phyloP scores from a whole-genome alignment of 23 tunicate species.

The Styela plicata region DNA sequence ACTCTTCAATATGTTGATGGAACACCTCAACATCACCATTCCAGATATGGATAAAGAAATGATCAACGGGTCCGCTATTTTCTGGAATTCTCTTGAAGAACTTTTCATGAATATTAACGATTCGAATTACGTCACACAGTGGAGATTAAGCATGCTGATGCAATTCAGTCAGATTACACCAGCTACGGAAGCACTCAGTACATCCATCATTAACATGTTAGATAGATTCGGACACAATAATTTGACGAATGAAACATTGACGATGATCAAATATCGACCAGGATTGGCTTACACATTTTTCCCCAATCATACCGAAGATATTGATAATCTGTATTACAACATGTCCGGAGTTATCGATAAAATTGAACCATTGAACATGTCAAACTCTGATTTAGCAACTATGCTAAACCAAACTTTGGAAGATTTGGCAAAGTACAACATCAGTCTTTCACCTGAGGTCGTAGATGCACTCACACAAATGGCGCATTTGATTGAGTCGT shows the following conservation, averaged over 20 bases:
- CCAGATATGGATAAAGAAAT: not conserved
- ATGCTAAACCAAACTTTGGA: not conserved
- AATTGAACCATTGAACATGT: not conserved
- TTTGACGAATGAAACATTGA: not conserved
- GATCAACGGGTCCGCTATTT: not conserved
- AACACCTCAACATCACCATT: not conserved
- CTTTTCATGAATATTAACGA: not conserved
- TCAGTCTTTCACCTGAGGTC: not conserved
- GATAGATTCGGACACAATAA: not conserved
- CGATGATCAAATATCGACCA: not conserved
- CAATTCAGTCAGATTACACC: not conserved
- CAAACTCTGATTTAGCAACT: not conserved
- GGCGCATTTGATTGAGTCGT: not conserved
- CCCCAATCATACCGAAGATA: not conserved
- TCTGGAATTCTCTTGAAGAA: not conserved
- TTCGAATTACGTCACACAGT: not conserved
- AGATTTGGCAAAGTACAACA: not conserved
- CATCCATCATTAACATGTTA: not conserved
- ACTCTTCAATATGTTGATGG: not conserved
- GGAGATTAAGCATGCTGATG: not conserved
- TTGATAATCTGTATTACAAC: not conserved
- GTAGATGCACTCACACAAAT: not conserved
- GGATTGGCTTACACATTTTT: not conserved
- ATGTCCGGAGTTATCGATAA: not conserved
- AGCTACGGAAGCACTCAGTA: not conserved